Evolutionary conservation across 2,888 invertebrate genomes (phyloP).

Genomic region (Pinctada fucata): DNA sequence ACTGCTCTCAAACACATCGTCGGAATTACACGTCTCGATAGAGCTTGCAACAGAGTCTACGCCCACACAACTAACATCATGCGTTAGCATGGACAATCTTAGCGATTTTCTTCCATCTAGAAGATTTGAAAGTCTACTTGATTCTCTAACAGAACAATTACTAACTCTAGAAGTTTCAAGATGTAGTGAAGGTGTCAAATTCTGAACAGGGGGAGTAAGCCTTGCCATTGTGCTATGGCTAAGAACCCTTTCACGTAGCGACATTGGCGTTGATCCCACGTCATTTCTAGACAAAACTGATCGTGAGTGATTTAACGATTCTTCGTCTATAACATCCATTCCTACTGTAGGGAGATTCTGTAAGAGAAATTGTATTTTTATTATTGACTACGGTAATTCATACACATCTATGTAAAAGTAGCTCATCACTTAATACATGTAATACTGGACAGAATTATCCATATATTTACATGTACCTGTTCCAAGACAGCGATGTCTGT

Average conservation of each 20-base stretch:
- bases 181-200: slow-evolving; percentile 62
- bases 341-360: no score
- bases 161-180: background rate
- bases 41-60: slow-evolving; percentile 6
- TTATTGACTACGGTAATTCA: no score
- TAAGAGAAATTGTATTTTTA: no score
- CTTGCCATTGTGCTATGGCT: slow-evolving; percentile 26
- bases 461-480: no score
- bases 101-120: slow-evolving; percentile 13
- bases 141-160: slow-evolving; percentile 8
- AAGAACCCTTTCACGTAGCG: slow-evolving; percentile 30
- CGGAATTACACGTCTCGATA: slow-evolving; percentile 1
- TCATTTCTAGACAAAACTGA: background rate
- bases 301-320: no score
- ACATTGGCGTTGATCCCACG: slow-evolving; percentile 15
- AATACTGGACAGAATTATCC: no score
- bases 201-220: slow-evolving; percentile 56
- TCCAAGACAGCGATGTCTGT: no score
- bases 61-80: background rate
- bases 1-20: slow-evolving; percentile 32
- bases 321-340: no score
- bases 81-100: slow-evolving; percentile 11
- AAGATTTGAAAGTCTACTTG: slow-evolving; percentile 25
- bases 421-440: no score
- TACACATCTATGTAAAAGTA: no score